Base-by-base conservation (phyloP, 2,888 invertebrate species). In the Meiosimyza decipiens region DNA sequence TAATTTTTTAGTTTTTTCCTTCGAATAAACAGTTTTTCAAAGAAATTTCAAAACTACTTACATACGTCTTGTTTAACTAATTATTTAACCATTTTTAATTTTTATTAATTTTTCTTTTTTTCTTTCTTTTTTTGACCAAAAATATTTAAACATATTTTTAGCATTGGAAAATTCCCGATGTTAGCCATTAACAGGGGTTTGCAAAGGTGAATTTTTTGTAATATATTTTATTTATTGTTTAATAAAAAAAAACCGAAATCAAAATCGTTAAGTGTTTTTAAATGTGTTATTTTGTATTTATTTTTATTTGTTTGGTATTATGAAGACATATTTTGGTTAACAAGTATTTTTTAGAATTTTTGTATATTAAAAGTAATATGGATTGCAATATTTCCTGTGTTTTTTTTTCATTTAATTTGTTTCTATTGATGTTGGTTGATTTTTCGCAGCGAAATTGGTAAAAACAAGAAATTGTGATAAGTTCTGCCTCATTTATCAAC, bases 181-280 rank as follows among this genome's bases (percentile, higher is more conserved):
- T 91, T 94, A 88, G 93, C 93, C 88, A 93, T 94, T 90, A 94
- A 93, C 91, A 94, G 93, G 90, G 94, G 94, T 88, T 91, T 94
- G 86, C 93, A 93, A 89, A 91, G 94, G 91, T 91, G 90, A 91
- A 90, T 90, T 90, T 87, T 88, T 88, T 80, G 6, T 40, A 67
- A 55, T 67, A 47, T 57, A 55, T 67, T 62, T 69, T 69, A 62
- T 55, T 60, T 69, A 69, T 62, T n/a, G 33, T 60, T 69, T 62
- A 51, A 52, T 28, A n/a, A n/a, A 60, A 22, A 22, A 9, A 60
- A 50, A 16, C 52, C 9, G 15, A 16, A 68, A 60, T 28, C 62
- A 28, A 69, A 62, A 12, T 33, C 15, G n/a, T 6, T 22, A 52
- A 11, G 15, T 67, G 73, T 59, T 77, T 64, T 71, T 7, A 76